These are phyloP conservation scores for Numenius phaeopus DNA, from an alignment of 2,797 vertebrate species.

Conservation along the genomic window DNA sequence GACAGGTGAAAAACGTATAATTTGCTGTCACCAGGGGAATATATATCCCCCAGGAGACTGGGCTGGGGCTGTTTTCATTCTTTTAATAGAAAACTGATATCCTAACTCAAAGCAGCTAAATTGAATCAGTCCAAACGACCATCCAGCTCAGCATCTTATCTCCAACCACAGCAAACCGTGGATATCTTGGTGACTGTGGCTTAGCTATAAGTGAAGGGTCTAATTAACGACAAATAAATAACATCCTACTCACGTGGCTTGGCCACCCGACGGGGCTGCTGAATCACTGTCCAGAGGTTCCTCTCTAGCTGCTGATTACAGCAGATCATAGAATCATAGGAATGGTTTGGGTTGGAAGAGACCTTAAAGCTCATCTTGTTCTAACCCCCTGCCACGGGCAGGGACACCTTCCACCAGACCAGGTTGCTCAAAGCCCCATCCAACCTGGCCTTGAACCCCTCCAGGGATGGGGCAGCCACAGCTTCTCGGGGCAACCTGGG, in stretches of 20 bases:
- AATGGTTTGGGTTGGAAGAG: too few species aligned
- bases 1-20: not conserved
- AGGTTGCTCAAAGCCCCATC: too few species aligned
- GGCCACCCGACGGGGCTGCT: not conserved
- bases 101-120: not conserved
- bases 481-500: too few species aligned
- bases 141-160: not conserved
- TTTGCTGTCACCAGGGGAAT: not conserved
- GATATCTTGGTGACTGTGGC: not conserved
- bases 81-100: not conserved
- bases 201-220: fast-evolving
- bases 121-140: not conserved
- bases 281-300: not conserved
- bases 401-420: too few species aligned
- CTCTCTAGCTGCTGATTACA: not conserved
- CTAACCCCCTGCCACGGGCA: too few species aligned
- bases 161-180: fast-evolving
- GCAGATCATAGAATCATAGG: not conserved
- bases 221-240: fast-evolving
- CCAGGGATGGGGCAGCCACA: too few species aligned
- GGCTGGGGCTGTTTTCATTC: not conserved
- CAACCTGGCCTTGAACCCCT: too few species aligned
- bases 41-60: fast-evolving
- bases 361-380: too few species aligned
- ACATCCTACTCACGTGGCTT: fast-evolving